phyloP scores from a whole-genome alignment of 2,888 invertebrate genomes.

The Phorcus lineatus region DNA sequence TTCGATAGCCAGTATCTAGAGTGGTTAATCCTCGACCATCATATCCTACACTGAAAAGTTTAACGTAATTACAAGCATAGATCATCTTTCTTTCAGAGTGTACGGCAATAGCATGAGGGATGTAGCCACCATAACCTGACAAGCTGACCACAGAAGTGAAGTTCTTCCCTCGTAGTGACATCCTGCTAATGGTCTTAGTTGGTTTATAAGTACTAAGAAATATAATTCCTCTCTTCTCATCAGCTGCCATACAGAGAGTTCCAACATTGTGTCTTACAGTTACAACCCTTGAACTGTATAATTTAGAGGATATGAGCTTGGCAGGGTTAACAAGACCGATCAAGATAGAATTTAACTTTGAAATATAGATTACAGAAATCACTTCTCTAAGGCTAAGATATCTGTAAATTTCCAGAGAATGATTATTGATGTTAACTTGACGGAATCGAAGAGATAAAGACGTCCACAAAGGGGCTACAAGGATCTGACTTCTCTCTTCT shows the following conservation, averaged over 20 bases:
- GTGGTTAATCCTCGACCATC: too few species aligned
- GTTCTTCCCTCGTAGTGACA: not conserved
- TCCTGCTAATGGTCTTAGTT: not conserved
- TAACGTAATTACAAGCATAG: too few species aligned
- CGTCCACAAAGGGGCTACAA: not conserved
- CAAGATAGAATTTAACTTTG: not conserved
- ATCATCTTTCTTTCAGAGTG: too few species aligned
- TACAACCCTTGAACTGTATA: not conserved
- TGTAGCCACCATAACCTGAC: not conserved
- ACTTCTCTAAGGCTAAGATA: not conserved
- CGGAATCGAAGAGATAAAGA: not conserved
- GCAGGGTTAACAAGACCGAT: not conserved
- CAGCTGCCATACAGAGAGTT: not conserved
- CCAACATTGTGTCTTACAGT: not conserved
- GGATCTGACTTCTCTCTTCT: not conserved
- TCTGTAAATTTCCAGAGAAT: not conserved
- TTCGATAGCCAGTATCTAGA: too few species aligned
- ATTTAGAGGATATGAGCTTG: not conserved
- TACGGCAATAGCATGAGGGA: not conserved
- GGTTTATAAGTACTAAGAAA: not conserved
- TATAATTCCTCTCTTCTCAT: not conserved
- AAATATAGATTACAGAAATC: not conserved
- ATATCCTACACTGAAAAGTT: too few species aligned
- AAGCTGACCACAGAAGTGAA: not conserved
- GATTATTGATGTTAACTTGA: not conserved